Evolutionary conservation across 2,113 vertebrate species (phyloP).

Genomic region (Asarcornis scutulata): DNA sequence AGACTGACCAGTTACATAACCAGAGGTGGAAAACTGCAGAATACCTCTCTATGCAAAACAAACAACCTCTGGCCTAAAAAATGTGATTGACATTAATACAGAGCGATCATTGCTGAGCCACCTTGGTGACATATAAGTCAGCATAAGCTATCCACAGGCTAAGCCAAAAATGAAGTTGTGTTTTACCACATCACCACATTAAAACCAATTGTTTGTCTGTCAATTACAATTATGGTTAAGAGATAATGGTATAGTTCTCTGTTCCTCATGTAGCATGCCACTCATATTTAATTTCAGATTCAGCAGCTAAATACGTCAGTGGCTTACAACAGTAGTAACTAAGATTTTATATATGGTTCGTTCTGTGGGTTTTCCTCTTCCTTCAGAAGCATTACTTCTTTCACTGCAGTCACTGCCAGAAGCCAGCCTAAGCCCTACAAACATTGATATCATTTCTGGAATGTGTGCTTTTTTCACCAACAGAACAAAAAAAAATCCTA

Average conservation of each 20-base stretch:
- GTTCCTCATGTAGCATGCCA: background rate
- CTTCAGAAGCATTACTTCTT: background rate
- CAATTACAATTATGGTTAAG: background rate
- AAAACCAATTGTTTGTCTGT: background rate
- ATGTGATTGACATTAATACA: background rate
- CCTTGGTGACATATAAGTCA: background rate
- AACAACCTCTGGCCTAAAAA: background rate
- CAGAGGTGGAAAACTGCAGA: background rate
- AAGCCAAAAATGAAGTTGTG: background rate
- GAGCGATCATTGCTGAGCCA: background rate
- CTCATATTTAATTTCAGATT: background rate
- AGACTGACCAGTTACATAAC: background rate
- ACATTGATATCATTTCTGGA: background rate
- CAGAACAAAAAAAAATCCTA: background rate
- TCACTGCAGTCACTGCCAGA: background rate
- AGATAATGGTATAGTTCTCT: background rate
- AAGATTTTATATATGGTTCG: conserved; percentile 9
- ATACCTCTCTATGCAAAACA: background rate
- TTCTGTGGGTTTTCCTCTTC: background rate
- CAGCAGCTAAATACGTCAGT: background rate
- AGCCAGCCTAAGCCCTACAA: background rate
- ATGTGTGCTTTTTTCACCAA: background rate
- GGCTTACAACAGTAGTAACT: background rate
- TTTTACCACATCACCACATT: background rate
- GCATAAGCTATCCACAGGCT: background rate